phyloP scores from a whole-genome alignment of 2,888 invertebrate genomes.

The Andrena haemorrhoa region DNA sequence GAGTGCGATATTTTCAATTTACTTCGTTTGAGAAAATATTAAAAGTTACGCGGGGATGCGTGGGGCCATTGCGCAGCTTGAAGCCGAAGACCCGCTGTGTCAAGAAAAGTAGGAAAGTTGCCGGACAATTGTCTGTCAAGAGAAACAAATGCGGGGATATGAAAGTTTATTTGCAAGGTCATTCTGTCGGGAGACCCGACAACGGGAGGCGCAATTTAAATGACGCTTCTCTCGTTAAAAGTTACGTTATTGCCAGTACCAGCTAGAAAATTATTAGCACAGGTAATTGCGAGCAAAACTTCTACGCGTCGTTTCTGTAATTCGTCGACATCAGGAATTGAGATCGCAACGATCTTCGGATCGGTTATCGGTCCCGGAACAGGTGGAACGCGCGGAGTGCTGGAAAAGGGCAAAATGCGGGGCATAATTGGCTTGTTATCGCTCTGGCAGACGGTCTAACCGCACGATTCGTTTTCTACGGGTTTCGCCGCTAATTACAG shows the following conservation, averaged over 20 bases:
- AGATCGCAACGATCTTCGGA: background rate
- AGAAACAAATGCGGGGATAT: background rate
- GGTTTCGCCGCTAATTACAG: slow-evolving; percentile 64
- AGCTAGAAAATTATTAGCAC: background rate
- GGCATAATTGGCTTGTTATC: slow-evolving; percentile 47
- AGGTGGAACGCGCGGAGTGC: background rate
- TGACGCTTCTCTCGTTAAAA: background rate
- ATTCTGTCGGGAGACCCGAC: background rate
- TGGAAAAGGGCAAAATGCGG: slow-evolving; percentile 11
- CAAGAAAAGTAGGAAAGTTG: background rate
- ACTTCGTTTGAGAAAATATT: slow-evolving; percentile 1
- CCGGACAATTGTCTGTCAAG: background rate
- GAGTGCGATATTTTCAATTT: slow-evolving; percentile 21
- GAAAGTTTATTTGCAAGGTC: background rate
- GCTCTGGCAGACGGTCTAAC: slow-evolving; percentile 36
- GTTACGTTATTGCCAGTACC: background rate
- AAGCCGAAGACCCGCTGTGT: background rate
- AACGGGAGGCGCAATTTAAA: background rate
- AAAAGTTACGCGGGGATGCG: background rate
- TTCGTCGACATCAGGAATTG: background rate
- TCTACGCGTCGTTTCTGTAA: background rate
- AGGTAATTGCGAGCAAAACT: no score
- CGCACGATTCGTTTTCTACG: slow-evolving; percentile 61
- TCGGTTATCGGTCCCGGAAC: background rate
- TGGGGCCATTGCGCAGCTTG: background rate